phyloP scores from a whole-genome alignment of 2,888 invertebrate genomes.

The Phalangium opilio region DNA sequence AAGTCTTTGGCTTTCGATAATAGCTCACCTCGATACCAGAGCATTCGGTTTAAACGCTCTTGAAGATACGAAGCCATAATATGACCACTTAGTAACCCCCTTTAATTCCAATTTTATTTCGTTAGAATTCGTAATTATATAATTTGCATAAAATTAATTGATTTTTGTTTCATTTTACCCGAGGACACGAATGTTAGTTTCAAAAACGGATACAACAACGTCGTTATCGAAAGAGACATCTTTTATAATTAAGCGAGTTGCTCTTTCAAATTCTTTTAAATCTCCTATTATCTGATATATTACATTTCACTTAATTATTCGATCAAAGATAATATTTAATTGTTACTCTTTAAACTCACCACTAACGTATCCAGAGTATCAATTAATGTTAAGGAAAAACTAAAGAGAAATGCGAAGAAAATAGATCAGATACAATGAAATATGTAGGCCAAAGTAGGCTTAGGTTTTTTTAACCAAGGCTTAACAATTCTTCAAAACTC shows the following conservation, averaged over 20 bases:
- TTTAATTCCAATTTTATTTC: no score
- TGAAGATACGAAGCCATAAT: constrained; percentile 69
- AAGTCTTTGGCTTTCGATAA: constrained; percentile 79
- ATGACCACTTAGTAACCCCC: constrained; percentile 82
- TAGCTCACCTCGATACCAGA: constrained; percentile 76
- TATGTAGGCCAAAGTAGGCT: neutral
- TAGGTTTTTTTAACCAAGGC: no score
- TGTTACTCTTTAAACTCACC: constrained; percentile 34
- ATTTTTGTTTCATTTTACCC: no score
- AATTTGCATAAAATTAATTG: no score
- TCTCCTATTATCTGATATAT: constrained; percentile 57
- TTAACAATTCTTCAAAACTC: no score
- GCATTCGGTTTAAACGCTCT: constrained; percentile 48
- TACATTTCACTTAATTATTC: constrained; percentile 2
- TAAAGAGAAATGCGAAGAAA: constrained; percentile 46
- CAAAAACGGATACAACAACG: constrained; percentile 91
- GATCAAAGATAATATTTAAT: no score
- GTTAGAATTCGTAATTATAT: no score
- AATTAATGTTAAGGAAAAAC: constrained; percentile 88
- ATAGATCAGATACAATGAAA: no score
- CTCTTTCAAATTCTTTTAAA: constrained; percentile 82
- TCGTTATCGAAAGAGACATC: constrained; percentile 86
- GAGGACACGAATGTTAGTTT: constrained; percentile 93
- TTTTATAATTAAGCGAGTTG: constrained; percentile 65
- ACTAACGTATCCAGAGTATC: constrained; percentile 87